Conservation (phyloP, 1,140 invertebrate genomes). For the Lasaia peninsularis region DNA sequence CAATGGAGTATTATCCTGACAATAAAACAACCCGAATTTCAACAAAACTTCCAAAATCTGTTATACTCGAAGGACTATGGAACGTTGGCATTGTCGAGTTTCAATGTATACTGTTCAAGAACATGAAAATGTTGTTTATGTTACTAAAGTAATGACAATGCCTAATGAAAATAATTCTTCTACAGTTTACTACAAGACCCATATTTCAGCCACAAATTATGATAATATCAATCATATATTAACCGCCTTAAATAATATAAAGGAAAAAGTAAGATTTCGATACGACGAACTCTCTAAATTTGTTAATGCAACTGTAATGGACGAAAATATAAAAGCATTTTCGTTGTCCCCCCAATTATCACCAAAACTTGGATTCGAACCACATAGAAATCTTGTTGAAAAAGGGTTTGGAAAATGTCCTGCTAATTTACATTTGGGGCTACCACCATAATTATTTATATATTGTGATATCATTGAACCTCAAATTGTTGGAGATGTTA, state of each 20-base stretch:
- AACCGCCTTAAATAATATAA: slow-evolving; percentile 24
- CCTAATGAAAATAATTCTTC: background rate
- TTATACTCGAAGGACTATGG: too few species aligned
- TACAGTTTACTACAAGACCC: slow-evolving; percentile 23
- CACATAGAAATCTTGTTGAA: slow-evolving; percentile 15
- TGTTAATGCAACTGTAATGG: slow-evolving; percentile 5
- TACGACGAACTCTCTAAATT: slow-evolving; percentile 27
- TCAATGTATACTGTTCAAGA: slow-evolving; percentile 39
- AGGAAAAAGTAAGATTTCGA: slow-evolving; percentile 21
- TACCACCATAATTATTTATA: slow-evolving; percentile 41
- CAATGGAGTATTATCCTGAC: too few species aligned
- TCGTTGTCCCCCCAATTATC: slow-evolving; percentile 12
- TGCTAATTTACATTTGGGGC: slow-evolving; percentile 24
- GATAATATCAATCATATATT: slow-evolving; percentile 29
- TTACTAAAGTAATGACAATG: slow-evolving; percentile 13
- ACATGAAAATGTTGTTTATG: slow-evolving; percentile 30
- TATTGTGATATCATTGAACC: slow-evolving; percentile 48
- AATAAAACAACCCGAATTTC: too few species aligned
- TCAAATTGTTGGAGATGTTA: slow-evolving; percentile 43
- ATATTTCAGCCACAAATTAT: slow-evolving; percentile 34
- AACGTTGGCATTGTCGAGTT: slow-evolving; percentile 38
- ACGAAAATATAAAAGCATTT: slow-evolving; percentile 12
- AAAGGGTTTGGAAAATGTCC: slow-evolving; percentile 22
- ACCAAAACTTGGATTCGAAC: slow-evolving; percentile 22
- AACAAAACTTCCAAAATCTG: too few species aligned